Evolutionary conservation across 2,797 vertebrate genomes (phyloP), one percentile per base, ranked within the genome.

Genomic region (Ficedula albicollis): DNA sequence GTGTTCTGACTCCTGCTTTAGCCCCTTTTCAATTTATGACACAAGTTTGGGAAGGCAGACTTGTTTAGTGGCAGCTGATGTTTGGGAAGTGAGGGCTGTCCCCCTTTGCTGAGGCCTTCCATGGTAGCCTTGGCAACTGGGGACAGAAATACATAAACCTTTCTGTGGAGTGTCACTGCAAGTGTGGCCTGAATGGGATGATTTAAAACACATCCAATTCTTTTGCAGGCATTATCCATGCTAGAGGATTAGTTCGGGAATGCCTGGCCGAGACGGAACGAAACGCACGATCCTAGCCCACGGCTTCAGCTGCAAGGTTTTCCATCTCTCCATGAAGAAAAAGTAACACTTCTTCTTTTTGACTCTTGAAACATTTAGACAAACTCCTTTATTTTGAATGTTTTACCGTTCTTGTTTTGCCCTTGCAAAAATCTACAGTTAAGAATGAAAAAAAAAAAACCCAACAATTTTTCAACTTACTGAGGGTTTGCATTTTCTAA

Each of bases 221-320:
- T 96, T 91, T 96, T 89, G 19, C 93, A 99, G 99, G 99, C 76
- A 99, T 99, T 82, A 99, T 99, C 92, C 99, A 99, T 5, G 99
- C 99, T 14, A 98, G 99, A 97, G 99, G 99, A 56, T 97, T 99
- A 96, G 99, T 99, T 76, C 99, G 99, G n/a, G 99, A 99, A 81
- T 99, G 99, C 97, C 96, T 99, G 98, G 99, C 99, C 6, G 99
- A 99, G 97, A 99, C 99, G 44, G 99, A 99, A 88, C 98, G 99
- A 39, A 99, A 99, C 1, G 99, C 99, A 10, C 98, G 99, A 87
- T 99, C 99, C 97, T 99, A 99, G 98, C 97, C 49, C 23, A 10
- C 56, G 16, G 6, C 39, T 23, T 34, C 51, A 77, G 49, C 32
- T 58, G 39, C 86, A 89, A 86, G 66, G 60, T 67, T 87, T 88